A percentile compares a stretch with the other conserved stretches of the same genome.
phyloP scores from a whole-genome alignment of 2,888 invertebrate species.

The Globia sparganii region DNA sequence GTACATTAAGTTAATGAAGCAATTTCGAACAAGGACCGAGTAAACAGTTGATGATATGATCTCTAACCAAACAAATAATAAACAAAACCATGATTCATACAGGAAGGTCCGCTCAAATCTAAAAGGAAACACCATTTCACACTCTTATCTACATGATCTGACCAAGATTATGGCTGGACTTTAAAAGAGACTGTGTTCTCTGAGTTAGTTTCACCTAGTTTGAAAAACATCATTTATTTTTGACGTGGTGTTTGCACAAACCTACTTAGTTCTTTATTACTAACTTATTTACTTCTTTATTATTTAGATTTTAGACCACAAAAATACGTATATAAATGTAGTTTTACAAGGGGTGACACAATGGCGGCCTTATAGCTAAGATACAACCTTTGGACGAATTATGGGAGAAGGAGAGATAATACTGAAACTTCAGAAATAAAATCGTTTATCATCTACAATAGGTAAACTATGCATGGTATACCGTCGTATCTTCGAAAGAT shows the following conservation, averaged over 20 bases:
- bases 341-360: too few relatives aligned
- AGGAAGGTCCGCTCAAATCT: background rate
- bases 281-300: too few relatives aligned
- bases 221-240: too few relatives aligned
- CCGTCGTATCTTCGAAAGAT: slow-evolving; percentile 12
- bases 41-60: slow-evolving; percentile 11
- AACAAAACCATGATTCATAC: slow-evolving; percentile 2
- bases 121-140: background rate
- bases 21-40: slow-evolving; percentile 8
- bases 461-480: slow-evolving; percentile 1
- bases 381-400: too few relatives aligned
- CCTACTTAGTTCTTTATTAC: too few relatives aligned
- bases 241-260: too few relatives aligned
- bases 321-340: too few relatives aligned
- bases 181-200: background rate
- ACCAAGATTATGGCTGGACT: too few relatives aligned
- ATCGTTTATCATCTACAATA: background rate
- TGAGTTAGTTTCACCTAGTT: background rate
- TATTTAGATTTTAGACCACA: too few relatives aligned
- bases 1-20: slow-evolving; percentile 43
- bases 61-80: slow-evolving; percentile 15
- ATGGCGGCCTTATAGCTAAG: too few relatives aligned
- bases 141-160: background rate
- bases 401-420: too few relatives aligned
- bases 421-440: background rate